Base-by-base conservation (phyloP, 2,888 invertebrate species). In the Mythimna impura region DNA sequence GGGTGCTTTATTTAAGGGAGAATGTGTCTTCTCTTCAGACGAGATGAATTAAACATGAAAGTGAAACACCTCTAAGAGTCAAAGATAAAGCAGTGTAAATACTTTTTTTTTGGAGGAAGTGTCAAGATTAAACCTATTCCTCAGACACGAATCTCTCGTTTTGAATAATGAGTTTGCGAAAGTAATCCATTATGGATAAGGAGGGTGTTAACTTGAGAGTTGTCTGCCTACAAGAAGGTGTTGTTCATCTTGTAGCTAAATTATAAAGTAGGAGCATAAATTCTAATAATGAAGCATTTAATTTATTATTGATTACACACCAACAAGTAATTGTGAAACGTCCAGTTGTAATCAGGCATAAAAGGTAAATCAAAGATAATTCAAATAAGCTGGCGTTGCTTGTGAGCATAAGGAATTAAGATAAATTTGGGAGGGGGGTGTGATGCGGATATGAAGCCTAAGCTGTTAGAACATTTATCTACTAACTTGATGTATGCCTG, bases 41-140 rank as follows among this genome's bases (percentile, higher is more conserved):
- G 62, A 76, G 63, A 82, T 84, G 85, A 84, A 84, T 83, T 80
- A 84, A 76, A 82, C 85, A 84, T 84, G 73, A 73, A 81, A 72
- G 54, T 73, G 72, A 66, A 74, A 79, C 82, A 76, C 76, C 66
- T 76, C 69, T 55, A 66, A 70, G 52, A 74, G 70, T 55, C 47
- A 63, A 60, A 75, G 73, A 71, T 78, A 74, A 77, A 72, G 69
- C n/a, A 43, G 65, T 62, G 62, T 73, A 65, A 72, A 79, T 76
- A 73, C 76, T 78, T 81, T 71, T 81, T 71, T 81, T 73, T 74
- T 69, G 43, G 22, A 80, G 71, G 73, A 85, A 72, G 68, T 81
- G 76, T 76, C 81, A 73, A 80, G 80, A 84, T 80, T 85, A 85
- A 78, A 66, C 78, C 72, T 78, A 76, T 85, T 73, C 75, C 61